phyloP scores from a whole-genome alignment of 2,113 vertebrate genomes.

The Dendropsophus ebraccatus region DNA sequence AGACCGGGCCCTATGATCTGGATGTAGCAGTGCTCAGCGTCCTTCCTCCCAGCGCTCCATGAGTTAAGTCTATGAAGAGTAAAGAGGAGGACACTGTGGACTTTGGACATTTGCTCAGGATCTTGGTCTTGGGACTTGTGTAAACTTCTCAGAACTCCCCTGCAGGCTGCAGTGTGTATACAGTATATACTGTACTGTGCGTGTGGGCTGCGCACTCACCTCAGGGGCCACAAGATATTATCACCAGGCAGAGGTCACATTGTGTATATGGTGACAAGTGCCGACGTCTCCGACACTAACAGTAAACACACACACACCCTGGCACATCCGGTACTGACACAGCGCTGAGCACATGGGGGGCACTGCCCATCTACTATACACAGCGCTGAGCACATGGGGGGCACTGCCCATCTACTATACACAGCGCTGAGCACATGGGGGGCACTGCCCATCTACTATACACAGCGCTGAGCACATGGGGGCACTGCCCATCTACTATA shows the following conservation, averaged over 20 bases:
- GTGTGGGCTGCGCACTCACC: background rate
- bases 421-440: no score
- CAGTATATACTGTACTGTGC: background rate
- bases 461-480: no score
- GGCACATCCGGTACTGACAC: constrained; percentile 3
- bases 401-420: background rate
- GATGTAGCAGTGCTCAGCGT: background rate
- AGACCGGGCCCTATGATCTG: no score
- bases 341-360: background rate
- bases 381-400: background rate
- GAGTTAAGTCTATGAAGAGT: background rate
- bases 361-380: background rate
- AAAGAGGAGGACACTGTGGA: background rate
- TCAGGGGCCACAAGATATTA: background rate
- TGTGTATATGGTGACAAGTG: background rate
- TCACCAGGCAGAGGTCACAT: constrained; percentile 3
- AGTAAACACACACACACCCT: constrained; percentile 13
- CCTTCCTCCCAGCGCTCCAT: background rate
- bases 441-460: no score
- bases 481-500: no score
- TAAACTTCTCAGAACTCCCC: background rate
- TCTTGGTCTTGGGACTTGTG: background rate
- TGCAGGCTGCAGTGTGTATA: background rate
- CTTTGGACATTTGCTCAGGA: background rate
- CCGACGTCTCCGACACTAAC: background rate